Base-by-base conservation (phyloP, 2,797 vertebrate genomes). In the Trachurus trachurus region DNA sequence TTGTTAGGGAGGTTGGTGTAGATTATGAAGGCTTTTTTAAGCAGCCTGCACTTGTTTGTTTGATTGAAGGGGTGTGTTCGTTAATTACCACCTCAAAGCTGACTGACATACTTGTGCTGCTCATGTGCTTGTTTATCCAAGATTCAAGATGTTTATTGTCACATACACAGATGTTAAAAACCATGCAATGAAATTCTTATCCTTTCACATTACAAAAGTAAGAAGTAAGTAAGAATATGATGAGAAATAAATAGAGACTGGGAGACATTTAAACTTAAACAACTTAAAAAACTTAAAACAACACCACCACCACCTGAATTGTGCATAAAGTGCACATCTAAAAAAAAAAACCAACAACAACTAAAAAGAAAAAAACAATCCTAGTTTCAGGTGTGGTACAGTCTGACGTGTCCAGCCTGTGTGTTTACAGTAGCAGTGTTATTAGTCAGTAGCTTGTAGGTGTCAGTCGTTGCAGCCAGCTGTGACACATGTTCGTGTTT, bases 401-500 rank as follows among this genome's bases (percentile, higher is more conserved):
- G 49, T 67, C 66, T 50, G 37, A 70, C 39, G 2, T 65, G 66
- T 85, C 75, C 57, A 49, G 54, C 17, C 5, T 29, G 44, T 74
- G 31, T 53, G 87, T 89, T 87, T 84, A 85, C 87, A 75, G 72
- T 74, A 65, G 80, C 65, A 67, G 64, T 74, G 72, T 71, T 31
- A 50, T 63, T 80, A 73, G 57, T 49, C 37, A 12, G 26, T 31
- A 75, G 78, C 63, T 42, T 57, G 62, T 57, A 11, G 31, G 71
- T 77, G 76, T 70, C 56, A 62, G 22, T 45, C 71, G 62, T 68
- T 59, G 42, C 62, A 68, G 52, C 60, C 71, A 74, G 68, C 73
- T 84, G 77, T 80, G 70, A 80, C 89, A 82, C 73, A 71, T 68
- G 74, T 47, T 69, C 1, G 13, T 76, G 82, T 83, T 78, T 88